These are phyloP conservation scores for Argyra leucocephala DNA, from an alignment of 2,888 invertebrate species.

Conservation along the genomic window DNA sequence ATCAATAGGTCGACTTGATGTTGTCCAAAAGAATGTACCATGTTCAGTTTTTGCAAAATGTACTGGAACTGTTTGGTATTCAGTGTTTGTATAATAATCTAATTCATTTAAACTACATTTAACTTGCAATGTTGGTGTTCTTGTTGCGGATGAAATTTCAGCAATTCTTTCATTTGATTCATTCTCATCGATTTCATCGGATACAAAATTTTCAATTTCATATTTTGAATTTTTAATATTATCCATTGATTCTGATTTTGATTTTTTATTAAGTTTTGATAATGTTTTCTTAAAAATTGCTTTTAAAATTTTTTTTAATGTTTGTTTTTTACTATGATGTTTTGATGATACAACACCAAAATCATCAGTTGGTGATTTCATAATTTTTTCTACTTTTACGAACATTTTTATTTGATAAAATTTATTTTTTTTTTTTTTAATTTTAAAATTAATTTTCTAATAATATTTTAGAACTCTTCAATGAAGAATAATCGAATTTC, in stretches of 20 bases:
- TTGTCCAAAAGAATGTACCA: slow-evolving; percentile 74
- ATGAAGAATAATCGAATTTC: background rate
- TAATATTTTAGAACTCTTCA: background rate
- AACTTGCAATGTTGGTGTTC: background rate
- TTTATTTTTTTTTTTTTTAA: background rate
- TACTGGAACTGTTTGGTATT: slow-evolving; percentile 46
- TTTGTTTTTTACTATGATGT: background rate
- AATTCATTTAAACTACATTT: background rate
- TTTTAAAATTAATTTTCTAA: background rate
- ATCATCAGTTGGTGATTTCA: background rate
- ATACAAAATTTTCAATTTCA: background rate
- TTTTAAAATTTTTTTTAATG: background rate
- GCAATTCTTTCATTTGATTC: background rate
- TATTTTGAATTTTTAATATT: background rate
- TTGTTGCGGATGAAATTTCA: background rate
- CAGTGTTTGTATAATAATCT: background rate
- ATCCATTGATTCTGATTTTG: background rate
- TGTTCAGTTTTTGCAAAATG: slow-evolving; percentile 68
- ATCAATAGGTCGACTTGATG: slow-evolving; percentile 36
- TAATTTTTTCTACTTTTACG: background rate
- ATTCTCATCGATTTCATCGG: background rate
- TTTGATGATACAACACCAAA: background rate
- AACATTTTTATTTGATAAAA: background rate
- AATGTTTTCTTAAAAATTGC: background rate
- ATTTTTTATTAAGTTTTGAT: background rate